A percentile compares a stretch with the other conserved stretches of the same genome.
These are phyloP conservation scores for Allolobophora icterica DNA, from an alignment of 2,888 invertebrate genomes.

Conservation along the genomic window DNA sequence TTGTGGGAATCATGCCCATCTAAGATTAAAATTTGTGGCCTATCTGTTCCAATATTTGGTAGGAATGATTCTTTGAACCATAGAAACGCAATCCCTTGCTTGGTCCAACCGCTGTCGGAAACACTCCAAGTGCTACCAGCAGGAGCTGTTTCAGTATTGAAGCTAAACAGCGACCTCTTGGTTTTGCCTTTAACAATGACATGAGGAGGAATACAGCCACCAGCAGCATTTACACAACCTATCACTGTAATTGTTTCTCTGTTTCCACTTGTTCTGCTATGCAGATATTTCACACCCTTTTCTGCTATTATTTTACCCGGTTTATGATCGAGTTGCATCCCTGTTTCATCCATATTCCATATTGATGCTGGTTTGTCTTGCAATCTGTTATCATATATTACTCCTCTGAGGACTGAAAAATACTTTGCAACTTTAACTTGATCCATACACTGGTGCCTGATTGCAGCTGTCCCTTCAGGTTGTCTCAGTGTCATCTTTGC, in stretches of 20 bases:
- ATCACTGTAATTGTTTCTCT: background rate
- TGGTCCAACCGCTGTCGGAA: background rate
- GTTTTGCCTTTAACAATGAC: conserved; percentile 20
- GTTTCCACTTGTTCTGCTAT: background rate
- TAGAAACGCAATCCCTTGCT: background rate
- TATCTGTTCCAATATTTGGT: background rate
- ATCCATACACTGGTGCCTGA: no score
- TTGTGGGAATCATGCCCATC: no score
- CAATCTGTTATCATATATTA: no score
- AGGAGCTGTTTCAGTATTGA: background rate
- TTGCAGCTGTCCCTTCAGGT: no score
- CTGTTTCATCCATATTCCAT: background rate
- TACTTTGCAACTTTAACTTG: no score
- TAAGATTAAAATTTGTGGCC: no score
- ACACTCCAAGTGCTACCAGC: conserved; percentile 2
- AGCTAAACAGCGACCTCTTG: background rate
- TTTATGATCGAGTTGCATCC: background rate
- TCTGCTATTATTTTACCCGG: background rate
- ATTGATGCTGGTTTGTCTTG: no score
- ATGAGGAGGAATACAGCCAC: background rate
- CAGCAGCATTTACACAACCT: background rate
- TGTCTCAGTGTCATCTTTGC: no score
- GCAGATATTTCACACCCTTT: background rate
- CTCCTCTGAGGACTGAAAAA: no score
- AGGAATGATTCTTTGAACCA: background rate